Conservation (phyloP, 2,888 invertebrate species). For the Adineta ricciae region DNA sequence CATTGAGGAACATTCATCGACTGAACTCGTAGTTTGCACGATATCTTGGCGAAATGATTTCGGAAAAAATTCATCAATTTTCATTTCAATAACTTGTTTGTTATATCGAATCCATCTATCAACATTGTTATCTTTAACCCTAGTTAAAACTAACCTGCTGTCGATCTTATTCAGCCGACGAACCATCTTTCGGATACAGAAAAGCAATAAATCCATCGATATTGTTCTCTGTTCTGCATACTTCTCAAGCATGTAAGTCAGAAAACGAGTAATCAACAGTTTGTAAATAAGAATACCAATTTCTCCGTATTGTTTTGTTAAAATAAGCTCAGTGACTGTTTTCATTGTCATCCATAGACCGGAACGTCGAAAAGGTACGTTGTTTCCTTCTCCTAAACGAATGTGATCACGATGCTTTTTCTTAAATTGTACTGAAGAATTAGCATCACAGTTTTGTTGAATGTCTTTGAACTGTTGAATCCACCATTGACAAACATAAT, state of each 20-base stretch:
- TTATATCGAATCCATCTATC: neutral
- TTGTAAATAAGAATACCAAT: neutral
- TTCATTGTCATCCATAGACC: conserved; percentile 10
- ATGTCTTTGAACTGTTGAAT: neutral
- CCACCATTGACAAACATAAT: conserved; percentile 14
- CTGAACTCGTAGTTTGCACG: neutral
- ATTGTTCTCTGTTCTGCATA: neutral
- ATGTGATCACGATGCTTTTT: conserved; percentile 19
- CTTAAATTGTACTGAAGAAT: neutral
- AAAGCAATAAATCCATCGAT: neutral
- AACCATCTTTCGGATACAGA: neutral
- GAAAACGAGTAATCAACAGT: neutral
- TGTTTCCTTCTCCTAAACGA: neutral
- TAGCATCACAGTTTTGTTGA: neutral
- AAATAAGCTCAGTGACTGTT: neutral
- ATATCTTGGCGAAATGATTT: neutral
- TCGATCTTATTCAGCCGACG: conserved; percentile 9
- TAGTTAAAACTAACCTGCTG: too few relatives aligned
- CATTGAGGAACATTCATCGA: neutral
- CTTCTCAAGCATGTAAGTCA: neutral
- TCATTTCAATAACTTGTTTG: neutral
- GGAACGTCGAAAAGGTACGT: neutral
- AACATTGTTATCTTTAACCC: neutral
- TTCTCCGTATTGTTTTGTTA: neutral
- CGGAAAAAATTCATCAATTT: neutral